Evolutionary conservation across 2,888 invertebrate genomes (phyloP), one percentile per base, ranked within the genome.

Genomic region (Amaurobius ferox): DNA sequence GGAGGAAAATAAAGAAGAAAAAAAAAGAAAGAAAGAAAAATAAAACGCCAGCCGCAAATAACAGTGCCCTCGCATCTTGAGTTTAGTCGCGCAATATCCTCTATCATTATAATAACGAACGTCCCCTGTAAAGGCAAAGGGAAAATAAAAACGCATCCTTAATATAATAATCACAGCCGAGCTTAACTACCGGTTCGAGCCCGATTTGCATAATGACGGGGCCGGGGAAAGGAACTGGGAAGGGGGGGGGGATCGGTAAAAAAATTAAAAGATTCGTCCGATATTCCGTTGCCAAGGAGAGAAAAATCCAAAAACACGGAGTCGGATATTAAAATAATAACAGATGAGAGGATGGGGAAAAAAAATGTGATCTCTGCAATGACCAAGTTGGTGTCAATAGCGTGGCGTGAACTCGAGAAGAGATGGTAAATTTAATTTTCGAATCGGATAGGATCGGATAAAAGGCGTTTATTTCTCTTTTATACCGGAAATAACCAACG

Each of bases 151-250:
- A 40, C 19, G 39, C 26, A 30, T 78, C 32, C n/a, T 48, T 79
- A 79, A 71, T 71, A 44, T 79, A 79, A 70, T 79, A 79, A 79
- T 79, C 79, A 19, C 66, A 23, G 35, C 35, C 64, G 48, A 48
- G 0, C 28, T n/a, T 72, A 79, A 79, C 79, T 79, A 72, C 79
- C 72, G 66, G 66, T 79, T 79, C 72, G 32, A 66, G 48, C 32
- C 79, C n/a, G 26, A 72, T 79, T 79, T 79, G 79, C 79, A 79
- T 79, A 79, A 79, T 73, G 79, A 79, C n/a, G 66, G 78, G 32
- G 62, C 26, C 23, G 76, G 55, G 26, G 30, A 40, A 55, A 32
- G 48, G 67, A 48, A 19, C 44, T 64, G 66, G 32, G 23, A 28
- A 16, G 44, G 64, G 64, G 74, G 28, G 74, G 74, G 29, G 40